Conservation (phyloP, 2,113 vertebrate genomes). For the Montifringilla adamsi region DNA sequence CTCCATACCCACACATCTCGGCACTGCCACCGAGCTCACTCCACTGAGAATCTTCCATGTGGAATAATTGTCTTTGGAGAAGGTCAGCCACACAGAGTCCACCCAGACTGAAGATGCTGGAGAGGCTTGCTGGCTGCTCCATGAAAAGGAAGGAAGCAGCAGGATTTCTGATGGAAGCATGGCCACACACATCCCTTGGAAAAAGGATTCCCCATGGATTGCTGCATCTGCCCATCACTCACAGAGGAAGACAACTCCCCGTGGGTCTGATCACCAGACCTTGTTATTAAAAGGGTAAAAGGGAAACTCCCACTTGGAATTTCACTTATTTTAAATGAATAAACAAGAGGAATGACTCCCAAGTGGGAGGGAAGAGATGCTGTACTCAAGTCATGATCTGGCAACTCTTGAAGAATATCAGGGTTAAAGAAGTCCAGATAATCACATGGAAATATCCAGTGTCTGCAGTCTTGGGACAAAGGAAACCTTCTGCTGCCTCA, state of each 20-base stretch:
- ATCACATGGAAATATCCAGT: not conserved
- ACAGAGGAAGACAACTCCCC: not conserved
- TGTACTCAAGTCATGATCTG: not conserved
- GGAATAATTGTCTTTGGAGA: not conserved
- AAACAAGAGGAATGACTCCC: not conserved
- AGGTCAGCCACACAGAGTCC: not conserved
- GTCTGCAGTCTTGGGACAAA: not conserved
- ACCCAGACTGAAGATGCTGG: not conserved
- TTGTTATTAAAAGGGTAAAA: not conserved
- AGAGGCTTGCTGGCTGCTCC: not conserved
- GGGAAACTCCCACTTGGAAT: not conserved
- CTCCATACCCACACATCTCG: accelerated
- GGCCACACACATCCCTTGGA: not conserved
- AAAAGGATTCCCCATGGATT: not conserved
- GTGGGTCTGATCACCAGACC: not conserved
- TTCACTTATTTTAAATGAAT: not conserved
- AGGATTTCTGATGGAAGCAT: not conserved
- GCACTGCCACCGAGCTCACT: accelerated
- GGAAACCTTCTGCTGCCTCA: not conserved
- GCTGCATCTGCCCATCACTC: not conserved
- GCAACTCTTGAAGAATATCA: not conserved
- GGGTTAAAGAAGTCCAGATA: not conserved
- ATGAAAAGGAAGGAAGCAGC: not conserved
- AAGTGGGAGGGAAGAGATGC: not conserved
- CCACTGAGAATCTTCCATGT: accelerated